Conservation (phyloP, 2,113 vertebrate genomes). For the Columba livia region DNA sequence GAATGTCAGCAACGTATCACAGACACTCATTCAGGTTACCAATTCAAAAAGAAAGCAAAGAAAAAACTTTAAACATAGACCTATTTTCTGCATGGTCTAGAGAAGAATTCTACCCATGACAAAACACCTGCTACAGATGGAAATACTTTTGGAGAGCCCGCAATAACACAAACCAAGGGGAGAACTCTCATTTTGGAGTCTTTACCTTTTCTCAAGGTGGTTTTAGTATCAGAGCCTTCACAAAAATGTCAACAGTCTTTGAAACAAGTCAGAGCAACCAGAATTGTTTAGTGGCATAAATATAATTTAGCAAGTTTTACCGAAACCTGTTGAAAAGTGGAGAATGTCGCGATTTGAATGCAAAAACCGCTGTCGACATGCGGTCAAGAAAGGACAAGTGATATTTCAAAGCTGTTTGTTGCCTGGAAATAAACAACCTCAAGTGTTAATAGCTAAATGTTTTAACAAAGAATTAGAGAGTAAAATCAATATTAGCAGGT, state of each 20-base stretch:
- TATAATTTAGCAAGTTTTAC: neutral
- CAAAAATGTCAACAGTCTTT: neutral
- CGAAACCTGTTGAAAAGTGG: neutral
- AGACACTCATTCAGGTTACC: neutral
- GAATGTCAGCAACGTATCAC: neutral
- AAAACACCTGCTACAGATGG: neutral
- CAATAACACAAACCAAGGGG: neutral
- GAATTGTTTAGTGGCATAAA: neutral
- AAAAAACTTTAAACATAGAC: neutral
- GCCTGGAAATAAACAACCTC: neutral
- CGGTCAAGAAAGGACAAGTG: neutral
- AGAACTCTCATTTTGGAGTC: neutral
- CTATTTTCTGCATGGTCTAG: neutral
- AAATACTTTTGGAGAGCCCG: neutral
- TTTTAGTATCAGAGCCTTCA: neutral
- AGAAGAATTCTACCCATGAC: neutral
- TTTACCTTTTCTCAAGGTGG: neutral
- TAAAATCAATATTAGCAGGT: neutral
- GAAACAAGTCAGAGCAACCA: neutral
- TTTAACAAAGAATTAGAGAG: neutral
- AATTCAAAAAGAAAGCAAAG: neutral
- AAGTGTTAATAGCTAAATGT: neutral
- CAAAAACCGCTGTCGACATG: neutral
- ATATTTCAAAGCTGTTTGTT: neutral
- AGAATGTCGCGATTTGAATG: neutral